phyloP scores from a whole-genome alignment of 1,140 invertebrate genomes.

The Lysiphlebus fabarum region DNA sequence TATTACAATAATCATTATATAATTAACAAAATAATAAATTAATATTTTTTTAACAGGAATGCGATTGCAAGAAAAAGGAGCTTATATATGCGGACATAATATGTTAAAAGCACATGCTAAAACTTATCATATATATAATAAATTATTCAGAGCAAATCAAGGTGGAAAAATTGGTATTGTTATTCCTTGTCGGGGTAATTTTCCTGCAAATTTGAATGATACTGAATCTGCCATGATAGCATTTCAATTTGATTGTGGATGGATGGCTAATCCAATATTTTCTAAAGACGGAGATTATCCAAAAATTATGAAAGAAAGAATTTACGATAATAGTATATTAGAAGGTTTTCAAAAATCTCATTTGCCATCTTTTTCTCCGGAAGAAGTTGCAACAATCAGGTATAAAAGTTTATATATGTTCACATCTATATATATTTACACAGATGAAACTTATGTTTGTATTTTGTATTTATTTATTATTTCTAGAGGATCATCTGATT shows the following conservation, averaged over 20 bases:
- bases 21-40: slow-evolving; percentile 51
- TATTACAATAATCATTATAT: slow-evolving; percentile 40
- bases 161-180: slow-evolving; percentile 52
- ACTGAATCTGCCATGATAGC: slow-evolving; percentile 26
- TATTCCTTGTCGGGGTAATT: slow-evolving; percentile 25
- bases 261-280: slow-evolving; percentile 64
- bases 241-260: slow-evolving; percentile 57
- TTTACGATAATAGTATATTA: slow-evolving; percentile 55
- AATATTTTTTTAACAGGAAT: slow-evolving; percentile 40
- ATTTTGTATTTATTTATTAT: no score
- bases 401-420: background rate
- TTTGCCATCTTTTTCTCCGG: slow-evolving; percentile 53
- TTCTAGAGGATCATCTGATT: slow-evolving; percentile 7
- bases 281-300: slow-evolving; percentile 62
- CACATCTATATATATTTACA: background rate
- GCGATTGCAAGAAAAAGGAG: slow-evolving; percentile 45
- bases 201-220: slow-evolving; percentile 27
- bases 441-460: no score
- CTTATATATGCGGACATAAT: slow-evolving; percentile 57
- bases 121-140: slow-evolving; percentile 63
- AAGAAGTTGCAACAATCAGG: slow-evolving; percentile 44
- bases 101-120: slow-evolving; percentile 58
- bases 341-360: slow-evolving; percentile 56
- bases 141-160: slow-evolving; percentile 59
- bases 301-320: slow-evolving; percentile 53